Conservation (phyloP, 2,113 vertebrate species). For the Piaya cayana region DNA sequence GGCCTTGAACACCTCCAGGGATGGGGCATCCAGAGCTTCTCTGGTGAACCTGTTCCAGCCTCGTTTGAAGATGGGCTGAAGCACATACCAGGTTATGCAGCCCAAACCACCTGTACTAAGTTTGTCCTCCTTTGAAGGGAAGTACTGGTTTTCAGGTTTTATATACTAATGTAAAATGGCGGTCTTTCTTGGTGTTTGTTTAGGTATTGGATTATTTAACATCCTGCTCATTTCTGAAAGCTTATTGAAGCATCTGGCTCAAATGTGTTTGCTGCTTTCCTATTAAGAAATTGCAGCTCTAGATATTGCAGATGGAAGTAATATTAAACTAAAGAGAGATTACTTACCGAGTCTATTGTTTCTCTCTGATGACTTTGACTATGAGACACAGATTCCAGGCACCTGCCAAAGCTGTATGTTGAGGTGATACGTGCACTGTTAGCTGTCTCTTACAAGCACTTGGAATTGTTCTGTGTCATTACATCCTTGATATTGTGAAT, state of each 20-base stretch:
- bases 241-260: neutral
- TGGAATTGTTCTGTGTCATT: neutral
- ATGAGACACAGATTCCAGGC: neutral
- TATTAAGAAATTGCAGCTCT: neutral
- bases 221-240: neutral
- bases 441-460: neutral
- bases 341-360: neutral
- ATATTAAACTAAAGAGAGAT: neutral
- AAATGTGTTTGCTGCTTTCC: neutral
- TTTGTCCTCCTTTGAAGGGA: neutral
- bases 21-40: no score
- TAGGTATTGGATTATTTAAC: neutral
- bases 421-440: neutral
- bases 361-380: neutral
- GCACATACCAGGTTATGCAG: fast-evolving
- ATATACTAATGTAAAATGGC: neutral
- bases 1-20: no score
- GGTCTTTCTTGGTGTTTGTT: fast-evolving
- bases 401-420: neutral
- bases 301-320: neutral
- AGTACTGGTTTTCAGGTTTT: neutral
- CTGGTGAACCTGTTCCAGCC: no score
- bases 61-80: neutral
- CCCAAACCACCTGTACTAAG: neutral
- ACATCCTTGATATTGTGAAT: neutral